phyloP scores from a whole-genome alignment of 2,797 vertebrate genomes.

The Darevskia nairensis region DNA sequence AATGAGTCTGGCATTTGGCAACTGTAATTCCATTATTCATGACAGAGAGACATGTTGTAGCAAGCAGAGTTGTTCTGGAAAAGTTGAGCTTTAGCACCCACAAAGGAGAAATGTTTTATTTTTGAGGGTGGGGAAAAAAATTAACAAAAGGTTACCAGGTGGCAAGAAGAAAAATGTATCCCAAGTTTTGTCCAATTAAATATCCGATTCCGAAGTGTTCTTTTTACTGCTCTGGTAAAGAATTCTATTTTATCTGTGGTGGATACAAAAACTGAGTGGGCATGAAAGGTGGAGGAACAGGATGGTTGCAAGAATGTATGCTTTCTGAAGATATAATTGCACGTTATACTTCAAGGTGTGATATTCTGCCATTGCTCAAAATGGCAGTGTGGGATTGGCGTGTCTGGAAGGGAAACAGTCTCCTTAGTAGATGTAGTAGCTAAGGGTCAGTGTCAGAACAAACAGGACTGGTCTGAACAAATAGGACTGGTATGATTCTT shows the following conservation, averaged over 20 bases:
- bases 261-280: neutral
- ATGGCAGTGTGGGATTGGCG: no score
- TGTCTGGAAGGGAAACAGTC: neutral
- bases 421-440: no score
- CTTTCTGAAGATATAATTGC: neutral
- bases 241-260: neutral
- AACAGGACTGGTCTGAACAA: neutral
- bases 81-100: neutral
- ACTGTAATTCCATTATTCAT: neutral
- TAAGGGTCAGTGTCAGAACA: neutral
- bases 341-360: neutral
- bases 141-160: neutral
- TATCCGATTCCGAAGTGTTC: neutral
- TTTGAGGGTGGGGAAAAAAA: neutral
- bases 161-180: neutral
- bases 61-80: constrained; percentile 4
- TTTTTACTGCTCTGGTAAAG: neutral
- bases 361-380: neutral
- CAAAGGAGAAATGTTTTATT: neutral
- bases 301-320: neutral
- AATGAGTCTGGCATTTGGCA: constrained; percentile 6
- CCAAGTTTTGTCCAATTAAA: neutral
- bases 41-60: constrained; percentile 19
- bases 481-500: no score
- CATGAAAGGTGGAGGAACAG: neutral